Evolutionary conservation across 2,888 invertebrate genomes (phyloP).

Genomic region (Hipparchia semele): DNA sequence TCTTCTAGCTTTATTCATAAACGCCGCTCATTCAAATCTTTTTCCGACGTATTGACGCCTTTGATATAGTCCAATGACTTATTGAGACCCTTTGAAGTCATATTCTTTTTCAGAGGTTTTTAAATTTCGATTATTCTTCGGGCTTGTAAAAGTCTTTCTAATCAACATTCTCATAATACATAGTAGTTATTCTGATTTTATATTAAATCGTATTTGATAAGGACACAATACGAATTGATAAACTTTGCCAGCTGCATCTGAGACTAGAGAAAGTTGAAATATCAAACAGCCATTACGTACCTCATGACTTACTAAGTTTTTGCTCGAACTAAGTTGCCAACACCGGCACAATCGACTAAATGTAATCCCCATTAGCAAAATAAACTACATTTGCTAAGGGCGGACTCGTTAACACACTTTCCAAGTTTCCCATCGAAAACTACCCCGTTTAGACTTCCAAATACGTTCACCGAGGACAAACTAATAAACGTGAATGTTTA

Average conservation of each 20-base stretch:
- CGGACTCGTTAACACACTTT: slow-evolving; percentile 78
- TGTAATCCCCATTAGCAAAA: slow-evolving; percentile 71
- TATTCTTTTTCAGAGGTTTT: background rate
- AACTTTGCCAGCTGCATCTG: slow-evolving; percentile 25
- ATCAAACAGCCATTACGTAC: slow-evolving; percentile 41
- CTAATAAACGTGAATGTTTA: slow-evolving; percentile 83
- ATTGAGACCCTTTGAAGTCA: slow-evolving; percentile 1
- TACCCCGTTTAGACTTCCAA: slow-evolving; percentile 77
- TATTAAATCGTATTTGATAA: background rate
- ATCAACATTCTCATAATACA: background rate
- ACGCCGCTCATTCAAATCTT: slow-evolving; percentile 42
- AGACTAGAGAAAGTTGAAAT: slow-evolving; percentile 25
- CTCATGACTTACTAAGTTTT: slow-evolving; percentile 43
- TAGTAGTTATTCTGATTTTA: background rate
- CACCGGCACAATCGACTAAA: slow-evolving; percentile 61
- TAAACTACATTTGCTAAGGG: slow-evolving; percentile 62
- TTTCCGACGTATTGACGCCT: slow-evolving; percentile 45
- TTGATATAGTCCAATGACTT: slow-evolving; percentile 33
- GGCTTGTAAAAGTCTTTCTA: background rate
- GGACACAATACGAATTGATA: background rate
- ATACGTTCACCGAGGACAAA: slow-evolving; percentile 75
- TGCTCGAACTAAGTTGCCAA: slow-evolving; percentile 50
- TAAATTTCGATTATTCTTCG: background rate
- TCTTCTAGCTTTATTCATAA: slow-evolving; percentile 55
- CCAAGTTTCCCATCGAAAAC: slow-evolving; percentile 72